Conservation (phyloP, 2,888 invertebrate species). For the Cordilura impudica region DNA sequence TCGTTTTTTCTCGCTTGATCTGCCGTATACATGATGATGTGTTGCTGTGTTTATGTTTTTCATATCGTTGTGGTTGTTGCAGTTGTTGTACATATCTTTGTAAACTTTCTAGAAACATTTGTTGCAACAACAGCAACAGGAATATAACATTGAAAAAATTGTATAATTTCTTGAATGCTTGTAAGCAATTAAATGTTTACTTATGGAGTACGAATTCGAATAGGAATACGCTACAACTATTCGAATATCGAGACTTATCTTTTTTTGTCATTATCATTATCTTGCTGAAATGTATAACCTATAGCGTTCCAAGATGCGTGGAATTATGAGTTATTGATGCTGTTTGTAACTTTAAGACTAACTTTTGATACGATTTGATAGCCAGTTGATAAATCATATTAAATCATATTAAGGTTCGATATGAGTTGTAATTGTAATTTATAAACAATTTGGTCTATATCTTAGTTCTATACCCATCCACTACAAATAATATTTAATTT, state of each 20-base stretch:
- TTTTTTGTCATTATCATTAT: conserved; percentile 23
- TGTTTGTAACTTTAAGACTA: no score
- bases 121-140: conserved; percentile 64
- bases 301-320: no score
- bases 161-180: conserved; percentile 63
- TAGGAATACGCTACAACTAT: conserved; percentile 21
- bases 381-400: no score
- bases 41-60: conserved; percentile 34
- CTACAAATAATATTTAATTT: no score
- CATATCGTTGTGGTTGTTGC: conserved; percentile 26
- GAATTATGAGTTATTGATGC: no score
- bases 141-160: conserved; percentile 57
- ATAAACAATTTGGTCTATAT: no score
- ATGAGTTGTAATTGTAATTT: no score
- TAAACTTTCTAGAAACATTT: conserved; percentile 63
- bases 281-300: no score
- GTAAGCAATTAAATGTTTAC: conserved; percentile 63
- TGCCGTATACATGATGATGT: conserved; percentile 46
- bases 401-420: no score
- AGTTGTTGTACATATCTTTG: conserved; percentile 47
- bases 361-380: no score
- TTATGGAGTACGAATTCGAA: conserved; percentile 49
- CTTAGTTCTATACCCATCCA: no score
- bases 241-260: conserved; percentile 19
- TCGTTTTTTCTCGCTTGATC: conserved; percentile 46